phyloP scores from a whole-genome alignment of 2,113 vertebrate species.

The Chaetops frenatus region DNA sequence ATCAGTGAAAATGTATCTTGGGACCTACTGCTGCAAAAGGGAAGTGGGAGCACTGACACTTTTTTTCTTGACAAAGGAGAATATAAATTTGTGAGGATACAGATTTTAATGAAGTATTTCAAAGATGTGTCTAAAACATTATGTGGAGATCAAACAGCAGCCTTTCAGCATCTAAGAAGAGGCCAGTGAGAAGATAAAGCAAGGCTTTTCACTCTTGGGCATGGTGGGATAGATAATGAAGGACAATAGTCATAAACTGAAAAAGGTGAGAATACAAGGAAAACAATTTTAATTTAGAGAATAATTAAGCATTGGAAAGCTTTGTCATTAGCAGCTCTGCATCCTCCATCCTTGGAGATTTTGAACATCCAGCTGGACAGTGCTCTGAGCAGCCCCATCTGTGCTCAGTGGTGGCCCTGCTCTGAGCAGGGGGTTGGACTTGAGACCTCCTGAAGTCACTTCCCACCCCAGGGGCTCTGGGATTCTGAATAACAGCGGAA shows the following conservation, averaged over 20 bases:
- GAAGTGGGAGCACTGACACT: background rate
- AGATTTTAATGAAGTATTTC: background rate
- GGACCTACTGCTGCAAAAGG: background rate
- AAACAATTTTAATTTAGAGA: background rate
- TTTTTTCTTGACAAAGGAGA: background rate
- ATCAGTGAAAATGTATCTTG: background rate
- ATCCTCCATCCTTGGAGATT: background rate
- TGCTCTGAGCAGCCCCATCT: background rate
- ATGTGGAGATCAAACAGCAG: background rate
- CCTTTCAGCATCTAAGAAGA: background rate
- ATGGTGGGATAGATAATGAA: background rate
- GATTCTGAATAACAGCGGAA: background rate
- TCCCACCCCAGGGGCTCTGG: background rate
- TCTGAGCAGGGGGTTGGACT: background rate
- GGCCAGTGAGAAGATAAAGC: background rate
- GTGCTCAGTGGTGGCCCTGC: background rate
- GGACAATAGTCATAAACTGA: background rate
- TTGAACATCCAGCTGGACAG: background rate
- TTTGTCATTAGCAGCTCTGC: background rate
- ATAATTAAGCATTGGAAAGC: background rate
- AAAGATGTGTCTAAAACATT: background rate
- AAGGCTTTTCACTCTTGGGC: background rate
- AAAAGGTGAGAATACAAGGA: background rate
- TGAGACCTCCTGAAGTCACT: background rate
- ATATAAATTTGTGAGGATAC: background rate